Conservation (phyloP, 2,888 invertebrate genomes). For the Disparrhopalites patrizii region DNA sequence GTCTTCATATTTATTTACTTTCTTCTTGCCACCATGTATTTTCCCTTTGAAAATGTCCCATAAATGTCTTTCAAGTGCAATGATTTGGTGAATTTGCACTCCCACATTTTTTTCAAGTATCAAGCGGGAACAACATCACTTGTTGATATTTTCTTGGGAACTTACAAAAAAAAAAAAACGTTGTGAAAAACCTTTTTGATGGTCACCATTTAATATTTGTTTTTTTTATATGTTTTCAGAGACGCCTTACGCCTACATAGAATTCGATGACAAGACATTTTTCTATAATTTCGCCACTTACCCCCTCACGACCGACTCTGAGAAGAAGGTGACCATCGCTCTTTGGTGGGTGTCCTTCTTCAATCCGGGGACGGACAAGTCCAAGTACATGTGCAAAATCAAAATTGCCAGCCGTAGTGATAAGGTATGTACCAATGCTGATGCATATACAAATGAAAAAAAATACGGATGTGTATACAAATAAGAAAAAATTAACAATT, state of each 20-base stretch:
- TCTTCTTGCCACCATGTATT: background rate
- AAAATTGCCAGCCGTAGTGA: conserved; percentile 15
- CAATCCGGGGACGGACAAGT: background rate
- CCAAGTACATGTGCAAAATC: conserved; percentile 13
- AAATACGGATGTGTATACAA: too few relatives aligned
- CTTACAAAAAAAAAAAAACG: background rate
- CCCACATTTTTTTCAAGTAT: background rate
- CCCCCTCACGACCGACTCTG: background rate
- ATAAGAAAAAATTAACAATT: too few relatives aligned
- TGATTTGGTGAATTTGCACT: background rate
- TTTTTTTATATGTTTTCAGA: conserved; percentile 7
- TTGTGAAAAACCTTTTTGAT: too few relatives aligned
- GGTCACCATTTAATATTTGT: background rate
- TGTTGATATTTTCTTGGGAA: background rate
- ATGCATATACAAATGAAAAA: background rate
- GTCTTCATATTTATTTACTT: background rate
- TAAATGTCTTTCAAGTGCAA: background rate
- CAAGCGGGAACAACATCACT: background rate
- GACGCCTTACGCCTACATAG: conserved; percentile 20
- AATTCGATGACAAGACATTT: conserved; percentile 17
- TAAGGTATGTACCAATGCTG: background rate
- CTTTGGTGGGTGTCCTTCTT: conserved; percentile 22
- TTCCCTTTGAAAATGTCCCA: background rate
- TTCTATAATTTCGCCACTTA: conserved; percentile 23
- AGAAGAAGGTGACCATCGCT: conserved; percentile 4